Base-by-base conservation (phyloP, 1,140 invertebrate genomes). In the Ceratitis capitata region DNA sequence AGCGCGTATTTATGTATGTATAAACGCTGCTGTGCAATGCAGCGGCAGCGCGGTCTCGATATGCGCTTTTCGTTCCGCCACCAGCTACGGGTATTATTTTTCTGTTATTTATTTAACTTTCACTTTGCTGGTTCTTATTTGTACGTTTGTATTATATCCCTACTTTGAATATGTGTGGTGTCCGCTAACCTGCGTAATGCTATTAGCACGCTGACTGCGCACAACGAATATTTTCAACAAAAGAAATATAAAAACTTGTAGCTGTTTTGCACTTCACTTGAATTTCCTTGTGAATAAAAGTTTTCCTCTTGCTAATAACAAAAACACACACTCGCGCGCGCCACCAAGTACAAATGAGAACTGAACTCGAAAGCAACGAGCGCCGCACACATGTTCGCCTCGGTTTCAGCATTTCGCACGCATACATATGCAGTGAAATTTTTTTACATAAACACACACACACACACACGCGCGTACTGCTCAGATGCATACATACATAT, bases 321-420 rank as follows among this genome's bases (percentile, higher is more conserved):
- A 35, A 47, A 82, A 82, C 78, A 83, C 85, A 85, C 85, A 85
- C 85, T 82, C 85, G 78, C 82, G 78, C 82, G 82, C 85, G 78
- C 53, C 45, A 61, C 74, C 56, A 82, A 85, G 85, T 82, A 82
- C 85, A 83, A 85, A 85, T 56, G 85, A 85, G 82, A 85, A 85
- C 85, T 85, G 85, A 82, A 82, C 49, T 82, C 53, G 69, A 78
- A 78, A 78, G 32, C 69, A 26, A 78, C 69, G 69, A 78, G 69
- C 69, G 39, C 69, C 16, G 23, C 69, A 78, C 69, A 78, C 19
- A 78, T 39, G 69, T 10, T 78, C 69, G 69, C 16, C 39, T 78
- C 39, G 69, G 16, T 78, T 45, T 78, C 32, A 78, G 69, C 69
- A 78, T 45, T 78, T 78, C 10, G 42, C 69, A 78, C 69, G 32